Percentiles rank a stretch among this genome's conserved stretches.
Evolutionary conservation across 2,113 vertebrate genomes (phyloP).

Genomic region (Eidolon helvum): DNA sequence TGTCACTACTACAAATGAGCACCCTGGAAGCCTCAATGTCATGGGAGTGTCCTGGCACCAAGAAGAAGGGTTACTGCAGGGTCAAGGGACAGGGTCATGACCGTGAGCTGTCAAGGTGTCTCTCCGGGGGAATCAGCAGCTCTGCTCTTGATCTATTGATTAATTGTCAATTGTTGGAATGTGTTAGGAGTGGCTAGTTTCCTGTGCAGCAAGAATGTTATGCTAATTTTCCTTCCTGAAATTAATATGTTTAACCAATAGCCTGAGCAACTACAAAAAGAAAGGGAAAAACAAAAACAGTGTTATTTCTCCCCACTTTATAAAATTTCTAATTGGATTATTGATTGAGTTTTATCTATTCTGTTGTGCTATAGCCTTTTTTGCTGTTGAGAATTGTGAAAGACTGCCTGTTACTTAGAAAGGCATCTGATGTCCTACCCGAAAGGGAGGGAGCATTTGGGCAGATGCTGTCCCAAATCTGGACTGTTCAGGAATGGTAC

Average conservation of each 20-base stretch:
- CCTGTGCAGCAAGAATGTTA: neutral
- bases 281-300: neutral
- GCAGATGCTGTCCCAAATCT: neutral
- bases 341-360: slow-evolving; percentile 37
- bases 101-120: no score
- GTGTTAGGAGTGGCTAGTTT: neutral
- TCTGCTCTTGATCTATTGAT: neutral
- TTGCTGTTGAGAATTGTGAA: neutral
- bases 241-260: neutral
- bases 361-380: neutral
- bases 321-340: slow-evolving; percentile 45
- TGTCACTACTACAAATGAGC: rapidly evolving
- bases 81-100: rapidly evolving
- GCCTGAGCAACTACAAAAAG: neutral
- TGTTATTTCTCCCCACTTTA: neutral
- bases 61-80: rapidly evolving
- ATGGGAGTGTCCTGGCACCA: rapidly evolving
- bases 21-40: rapidly evolving
- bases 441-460: rapidly evolving
- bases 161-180: neutral
- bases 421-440: neutral
- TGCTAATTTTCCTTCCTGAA: neutral
- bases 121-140: neutral
- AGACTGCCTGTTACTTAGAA: neutral
- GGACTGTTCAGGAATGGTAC: neutral